phyloP scores from a whole-genome alignment of 2,888 invertebrate genomes.

The Tenthredo notha region DNA sequence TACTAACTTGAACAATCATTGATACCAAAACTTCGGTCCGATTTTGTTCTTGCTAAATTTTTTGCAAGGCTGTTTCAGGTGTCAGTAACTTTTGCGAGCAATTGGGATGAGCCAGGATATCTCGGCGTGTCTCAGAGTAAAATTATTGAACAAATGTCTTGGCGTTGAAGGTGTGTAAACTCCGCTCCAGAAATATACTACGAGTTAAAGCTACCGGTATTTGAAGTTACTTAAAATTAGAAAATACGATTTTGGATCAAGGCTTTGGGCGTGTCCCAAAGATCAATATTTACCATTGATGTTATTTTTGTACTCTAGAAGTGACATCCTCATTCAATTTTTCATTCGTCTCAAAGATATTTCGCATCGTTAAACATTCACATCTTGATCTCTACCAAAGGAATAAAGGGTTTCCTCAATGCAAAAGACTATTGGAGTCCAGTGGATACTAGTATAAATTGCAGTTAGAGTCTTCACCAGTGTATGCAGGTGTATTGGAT shows the following conservation, averaged over 20 bases:
- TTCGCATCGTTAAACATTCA: too few species aligned
- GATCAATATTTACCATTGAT: constrained; percentile 33
- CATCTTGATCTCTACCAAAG: too few species aligned
- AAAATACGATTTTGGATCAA: constrained; percentile 36
- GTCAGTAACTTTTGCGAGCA: background rate
- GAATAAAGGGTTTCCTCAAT: too few species aligned
- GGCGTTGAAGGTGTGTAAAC: background rate
- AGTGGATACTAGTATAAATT: too few species aligned
- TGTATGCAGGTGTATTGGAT: too few species aligned
- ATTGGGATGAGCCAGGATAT: background rate
- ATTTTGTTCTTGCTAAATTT: background rate
- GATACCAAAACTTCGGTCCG: background rate
- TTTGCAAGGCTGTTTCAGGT: background rate
- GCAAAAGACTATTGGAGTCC: too few species aligned
- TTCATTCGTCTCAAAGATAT: too few species aligned
- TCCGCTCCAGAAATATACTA: constrained; percentile 22
- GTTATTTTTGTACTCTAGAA: background rate
- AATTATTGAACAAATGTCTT: background rate
- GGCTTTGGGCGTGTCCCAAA: constrained; percentile 42
- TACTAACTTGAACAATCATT: background rate
- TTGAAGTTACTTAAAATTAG: constrained; percentile 25
- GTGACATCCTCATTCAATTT: background rate
- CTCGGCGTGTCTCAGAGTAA: background rate
- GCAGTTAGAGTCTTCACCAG: too few species aligned
- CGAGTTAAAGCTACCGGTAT: background rate